Base-by-base conservation (phyloP, 2,888 invertebrate species). In the Conomelus anceps region DNA sequence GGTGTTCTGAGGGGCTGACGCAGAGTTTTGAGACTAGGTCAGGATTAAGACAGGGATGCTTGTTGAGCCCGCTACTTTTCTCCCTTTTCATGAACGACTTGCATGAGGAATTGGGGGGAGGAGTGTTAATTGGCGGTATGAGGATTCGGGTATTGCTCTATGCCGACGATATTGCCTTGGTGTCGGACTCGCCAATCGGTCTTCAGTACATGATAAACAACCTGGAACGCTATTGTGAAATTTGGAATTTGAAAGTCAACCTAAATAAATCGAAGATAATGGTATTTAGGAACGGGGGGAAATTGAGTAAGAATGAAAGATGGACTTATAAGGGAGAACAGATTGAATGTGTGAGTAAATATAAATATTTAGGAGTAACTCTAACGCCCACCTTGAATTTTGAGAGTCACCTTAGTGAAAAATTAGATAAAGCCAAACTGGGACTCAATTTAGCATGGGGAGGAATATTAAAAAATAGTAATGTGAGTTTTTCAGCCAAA, bases 221-320 rank as follows among this genome's bases (percentile, higher is more conserved):
- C n/a, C 63, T 91, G 4, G 90, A 87, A 13, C 88, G 90, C 13
- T 91, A 91, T 87, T 90, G 91, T 84, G 89, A 89, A 23, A 22
- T 0, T 6, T 91, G 90, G 89, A 90, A 90, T 22, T 22, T 91
- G 85, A 87, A 87, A 20, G 90, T 91, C 0, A 92, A 91, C 89
- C 23, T 91, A 22, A 23, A 85, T 0, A 91, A 91, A 90, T 91
- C 91, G 17, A 92, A 91, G 90, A 90, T 91, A 23, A 88, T 91
- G 26, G 86, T 91, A 0, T 91, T 90, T 86, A 90, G 90, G 26
- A 89, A 88, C 22, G 90, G 90, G 17, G 88, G 86, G n/a, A 88
- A 87, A 23, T 22, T 89, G n/a, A 20, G 3, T 22, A 84, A 1
- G 22, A 23, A 17, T 24, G 87, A 88, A 63, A 89, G 63, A 26